Base-by-base conservation (phyloP, 2,797 vertebrate genomes). In the Melopsittacus undulatus region DNA sequence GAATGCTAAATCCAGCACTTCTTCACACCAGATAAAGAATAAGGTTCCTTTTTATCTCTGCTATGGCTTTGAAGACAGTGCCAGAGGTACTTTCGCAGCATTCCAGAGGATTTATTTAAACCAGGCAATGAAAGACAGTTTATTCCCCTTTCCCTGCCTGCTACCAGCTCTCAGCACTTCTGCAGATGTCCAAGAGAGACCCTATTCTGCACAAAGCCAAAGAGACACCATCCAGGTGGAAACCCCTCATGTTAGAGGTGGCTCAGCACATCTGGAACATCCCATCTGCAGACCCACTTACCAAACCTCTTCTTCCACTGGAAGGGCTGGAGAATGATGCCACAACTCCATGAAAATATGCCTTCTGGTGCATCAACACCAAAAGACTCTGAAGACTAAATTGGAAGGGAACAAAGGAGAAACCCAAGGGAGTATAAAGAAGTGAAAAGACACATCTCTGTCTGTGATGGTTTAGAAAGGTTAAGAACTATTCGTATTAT, bases 1-100 rank as follows among this genome's bases (percentile, higher is more conserved):
- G 42, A 90, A 90, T 57, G 59, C 48, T 89, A 87, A 94, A 95
- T 67, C 76, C 76, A 97, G 93, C 64, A 40, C 61, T 42, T 24
- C 38, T 79, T 83, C 56, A 88, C 51, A n/a, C 45, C 36, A 79
- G 70, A 78, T n/a, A 91, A 82, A 90, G 83, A 49, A 24, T 56
- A 95, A 81, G 51, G 56, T 36, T 91, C 18, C 42, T 62, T 89
- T 94, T 73, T 61, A 86, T 45, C 34, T 74, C 76, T 90, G 90
- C 45, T 70, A 22, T 12, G 90, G 74, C 87, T 81, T 56, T 67
- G 73, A 62, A 87, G 83, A 93, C 86, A 83, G 77, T 42, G 79
- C 32, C 62, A 72, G 57, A 96, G 61, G 48, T 38, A 68, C 45
- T 87, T 94, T 8, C 96, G 52, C 51, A 74, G 89, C 1, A 10